phyloP scores from a whole-genome alignment of 2,797 vertebrate species.

The Xenopus petersii region DNA sequence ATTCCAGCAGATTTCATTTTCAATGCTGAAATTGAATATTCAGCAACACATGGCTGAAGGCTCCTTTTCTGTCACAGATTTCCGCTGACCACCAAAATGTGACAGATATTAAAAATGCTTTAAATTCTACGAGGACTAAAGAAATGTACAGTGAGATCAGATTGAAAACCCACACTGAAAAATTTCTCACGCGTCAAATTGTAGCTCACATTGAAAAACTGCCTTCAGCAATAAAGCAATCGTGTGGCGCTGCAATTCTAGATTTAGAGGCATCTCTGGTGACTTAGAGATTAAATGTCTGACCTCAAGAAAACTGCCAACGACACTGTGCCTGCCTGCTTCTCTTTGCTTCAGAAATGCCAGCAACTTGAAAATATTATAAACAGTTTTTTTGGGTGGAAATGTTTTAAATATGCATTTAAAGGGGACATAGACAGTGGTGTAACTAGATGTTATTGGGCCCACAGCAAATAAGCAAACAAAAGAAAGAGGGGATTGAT shows the following conservation, averaged over 20 bases:
- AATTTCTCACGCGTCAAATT: conserved; percentile 2
- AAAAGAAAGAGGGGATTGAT: too few species aligned
- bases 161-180: background rate
- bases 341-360: background rate
- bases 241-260: background rate
- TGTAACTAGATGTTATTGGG: too few species aligned
- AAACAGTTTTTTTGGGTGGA: background rate
- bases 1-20: conserved; percentile 25
- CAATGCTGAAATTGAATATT: conserved; percentile 31
- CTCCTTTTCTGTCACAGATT: conserved; percentile 22
- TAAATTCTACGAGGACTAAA: background rate
- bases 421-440: too few species aligned
- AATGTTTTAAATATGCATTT: too few species aligned
- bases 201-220: conserved; percentile 5
- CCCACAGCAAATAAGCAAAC: too few species aligned
- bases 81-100: conserved; percentile 33
- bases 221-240: conserved; percentile 10
- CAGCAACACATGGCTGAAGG: conserved; percentile 21
- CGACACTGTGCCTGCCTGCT: background rate
- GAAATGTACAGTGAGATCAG: conserved; percentile 6
- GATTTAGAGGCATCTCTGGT: conserved; percentile 5
- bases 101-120: conserved; percentile 24
- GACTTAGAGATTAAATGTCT: background rate
- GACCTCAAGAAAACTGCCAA: background rate
- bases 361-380: background rate